Evolutionary conservation across 1,140 invertebrate genomes (phyloP).

Genomic region (Bathynomus jamesi): DNA sequence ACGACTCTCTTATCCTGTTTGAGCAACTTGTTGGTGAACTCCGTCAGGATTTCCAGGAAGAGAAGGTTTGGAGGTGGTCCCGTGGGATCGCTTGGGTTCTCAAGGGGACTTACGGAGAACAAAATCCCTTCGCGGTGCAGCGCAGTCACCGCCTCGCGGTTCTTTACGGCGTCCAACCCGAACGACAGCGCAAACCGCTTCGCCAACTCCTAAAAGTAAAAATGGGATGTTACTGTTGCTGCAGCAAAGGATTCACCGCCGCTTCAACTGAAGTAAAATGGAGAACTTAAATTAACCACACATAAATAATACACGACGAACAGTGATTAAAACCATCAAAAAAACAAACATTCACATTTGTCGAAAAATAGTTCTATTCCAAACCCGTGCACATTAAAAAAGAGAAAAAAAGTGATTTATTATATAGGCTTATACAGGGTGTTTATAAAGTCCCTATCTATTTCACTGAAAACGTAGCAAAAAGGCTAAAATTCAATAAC

Average conservation of each 20-base stretch:
- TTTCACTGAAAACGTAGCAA: no score
- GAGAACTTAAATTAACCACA: not conserved
- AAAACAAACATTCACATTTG: no score
- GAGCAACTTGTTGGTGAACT: slow-evolving; percentile 92
- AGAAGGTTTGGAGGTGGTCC: slow-evolving; percentile 76
- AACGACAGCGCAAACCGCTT: slow-evolving; percentile 95
- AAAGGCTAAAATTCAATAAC: no score
- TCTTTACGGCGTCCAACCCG: slow-evolving; percentile 93
- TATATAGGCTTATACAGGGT: no score
- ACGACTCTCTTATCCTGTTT: slow-evolving; percentile 93
- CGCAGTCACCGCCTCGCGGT: slow-evolving; percentile 92
- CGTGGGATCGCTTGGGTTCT: slow-evolving; percentile 59
- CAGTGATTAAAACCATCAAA: not conserved
- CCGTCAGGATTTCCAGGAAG: slow-evolving; percentile 87
- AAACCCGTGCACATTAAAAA: no score
- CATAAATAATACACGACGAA: not conserved
- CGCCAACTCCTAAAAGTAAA: slow-evolving; percentile 66
- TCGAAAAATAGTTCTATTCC: no score
- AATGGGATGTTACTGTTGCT: not conserved
- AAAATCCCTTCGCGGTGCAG: slow-evolving; percentile 89
- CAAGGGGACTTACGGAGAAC: slow-evolving; percentile 68
- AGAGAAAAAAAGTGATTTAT: no score
- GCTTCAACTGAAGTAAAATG: not conserved
- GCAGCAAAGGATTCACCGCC: no score
- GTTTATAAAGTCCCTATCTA: no score